Conservation (phyloP, 2,888 invertebrate species). For the Arge pagana region DNA sequence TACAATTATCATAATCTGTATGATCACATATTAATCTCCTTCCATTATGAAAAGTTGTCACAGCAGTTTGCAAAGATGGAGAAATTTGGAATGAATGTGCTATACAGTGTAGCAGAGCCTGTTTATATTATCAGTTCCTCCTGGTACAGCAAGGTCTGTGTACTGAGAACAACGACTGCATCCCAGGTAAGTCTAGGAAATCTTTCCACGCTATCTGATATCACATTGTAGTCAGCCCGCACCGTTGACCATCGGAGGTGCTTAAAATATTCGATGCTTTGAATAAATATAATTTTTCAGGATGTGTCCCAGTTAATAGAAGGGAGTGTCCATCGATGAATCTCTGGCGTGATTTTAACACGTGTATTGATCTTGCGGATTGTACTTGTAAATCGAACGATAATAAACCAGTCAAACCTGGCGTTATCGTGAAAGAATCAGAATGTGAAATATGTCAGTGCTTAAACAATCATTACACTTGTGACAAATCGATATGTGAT, state of each 20-base stretch:
- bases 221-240: no score
- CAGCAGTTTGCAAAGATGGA: conserved; percentile 51
- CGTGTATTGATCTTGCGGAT: conserved; percentile 74
- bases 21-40: conserved; percentile 2
- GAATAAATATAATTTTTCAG: conserved; percentile 22
- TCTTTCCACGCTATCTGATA: no score
- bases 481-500: conserved; percentile 64
- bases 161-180: conserved; percentile 48
- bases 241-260: no score
- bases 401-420: conserved; percentile 73
- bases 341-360: conserved; percentile 72
- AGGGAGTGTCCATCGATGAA: conserved; percentile 64
- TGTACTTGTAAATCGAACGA: conserved; percentile 75
- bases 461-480: conserved; percentile 74
- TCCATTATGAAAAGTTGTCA: no score
- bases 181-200: conserved; percentile 41
- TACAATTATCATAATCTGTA: background rate
- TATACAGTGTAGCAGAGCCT: conserved; percentile 72
- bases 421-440: conserved; percentile 64
- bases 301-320: conserved; percentile 33
- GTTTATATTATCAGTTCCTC: conserved; percentile 66
- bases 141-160: conserved; percentile 47
- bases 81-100: conserved; percentile 71
- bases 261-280: background rate
- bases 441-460: conserved; percentile 81